These are phyloP conservation scores for Mnemiopsis leidyi DNA, from an alignment of 37 sponge, comb jelly and placozoan genomes.

Conservation along the genomic window DNA sequence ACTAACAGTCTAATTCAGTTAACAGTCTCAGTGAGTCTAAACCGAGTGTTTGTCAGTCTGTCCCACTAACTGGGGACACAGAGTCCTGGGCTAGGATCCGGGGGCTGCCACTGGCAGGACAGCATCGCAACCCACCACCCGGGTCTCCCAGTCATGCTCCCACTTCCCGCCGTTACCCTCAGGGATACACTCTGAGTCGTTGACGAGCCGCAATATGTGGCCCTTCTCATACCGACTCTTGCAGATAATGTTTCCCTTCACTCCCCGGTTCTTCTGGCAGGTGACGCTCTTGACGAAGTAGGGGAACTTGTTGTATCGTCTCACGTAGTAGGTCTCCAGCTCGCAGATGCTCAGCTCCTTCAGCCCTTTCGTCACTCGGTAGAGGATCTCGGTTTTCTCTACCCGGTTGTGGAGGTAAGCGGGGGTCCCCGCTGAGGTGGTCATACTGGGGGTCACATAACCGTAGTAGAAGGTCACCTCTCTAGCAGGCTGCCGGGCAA, in stretches of 20 bases:
- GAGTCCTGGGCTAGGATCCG: too few species aligned
- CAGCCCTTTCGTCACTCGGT: background rate
- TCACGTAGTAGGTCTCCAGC: constrained; percentile 38
- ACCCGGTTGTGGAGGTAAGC: background rate
- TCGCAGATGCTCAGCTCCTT: background rate
- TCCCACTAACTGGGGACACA: too few species aligned
- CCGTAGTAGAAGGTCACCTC: background rate
- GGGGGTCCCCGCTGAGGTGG: background rate
- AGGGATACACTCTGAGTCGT: background rate
- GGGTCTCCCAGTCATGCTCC: constrained; percentile 17
- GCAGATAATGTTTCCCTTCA: background rate
- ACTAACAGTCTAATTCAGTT: too few species aligned
- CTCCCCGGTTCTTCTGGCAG: background rate
- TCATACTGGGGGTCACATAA: background rate
- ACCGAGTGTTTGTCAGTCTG: too few species aligned
- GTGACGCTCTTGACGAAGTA: constrained; percentile 36
- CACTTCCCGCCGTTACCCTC: background rate
- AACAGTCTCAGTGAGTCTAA: too few species aligned
- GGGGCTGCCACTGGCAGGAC: background rate
- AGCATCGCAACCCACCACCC: constrained; percentile 41
- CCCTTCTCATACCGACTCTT: background rate
- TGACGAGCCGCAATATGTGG: constrained; percentile 14
- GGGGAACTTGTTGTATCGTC: constrained; percentile 51
- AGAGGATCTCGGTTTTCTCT: background rate
- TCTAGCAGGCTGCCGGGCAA: background rate